Evolutionary conservation across 2,797 vertebrate species (phyloP).

Genomic region (Sebastes steindachneri): DNA sequence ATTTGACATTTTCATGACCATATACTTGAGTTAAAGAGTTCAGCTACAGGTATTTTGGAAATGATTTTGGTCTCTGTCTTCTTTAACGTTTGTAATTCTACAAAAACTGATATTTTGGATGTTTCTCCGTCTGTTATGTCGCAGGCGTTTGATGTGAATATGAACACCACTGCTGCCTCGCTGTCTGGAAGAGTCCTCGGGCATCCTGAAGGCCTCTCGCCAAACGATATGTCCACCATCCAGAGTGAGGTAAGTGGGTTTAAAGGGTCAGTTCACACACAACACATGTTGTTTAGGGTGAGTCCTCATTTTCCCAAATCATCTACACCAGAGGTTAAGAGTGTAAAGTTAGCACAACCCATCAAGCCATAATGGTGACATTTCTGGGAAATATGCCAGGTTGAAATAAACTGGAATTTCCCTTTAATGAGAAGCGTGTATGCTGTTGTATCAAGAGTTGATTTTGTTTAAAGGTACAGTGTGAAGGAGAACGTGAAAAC

Average conservation of each 20-base stretch:
- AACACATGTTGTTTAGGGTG: not conserved
- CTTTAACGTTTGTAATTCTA: not conserved
- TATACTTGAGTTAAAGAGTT: not conserved
- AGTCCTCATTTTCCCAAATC: not conserved
- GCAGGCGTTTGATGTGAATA: constrained; percentile 58
- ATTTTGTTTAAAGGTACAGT: not conserved
- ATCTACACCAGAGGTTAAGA: not conserved
- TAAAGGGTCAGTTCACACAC: not conserved
- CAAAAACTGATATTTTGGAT: not conserved
- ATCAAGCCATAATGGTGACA: not conserved
- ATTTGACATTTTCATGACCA: not conserved
- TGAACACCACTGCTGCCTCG: constrained; percentile 41
- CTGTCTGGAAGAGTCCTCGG: not conserved
- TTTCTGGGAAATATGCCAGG: not conserved
- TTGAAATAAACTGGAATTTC: not conserved
- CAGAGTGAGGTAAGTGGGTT: constrained; percentile 48
- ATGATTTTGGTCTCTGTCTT: not conserved
- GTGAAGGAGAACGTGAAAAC: too few species aligned
- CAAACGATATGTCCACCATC: constrained; percentile 15
- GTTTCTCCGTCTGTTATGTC: not conserved
- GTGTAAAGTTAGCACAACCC: not conserved
- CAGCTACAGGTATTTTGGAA: not conserved
- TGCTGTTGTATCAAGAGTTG: not conserved
- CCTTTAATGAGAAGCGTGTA: not conserved
- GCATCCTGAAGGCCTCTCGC: not conserved